Evolutionary conservation across 1,140 invertebrate genomes (phyloP), one percentile per base, ranked within the genome.

Genomic region (Macrotrachela quadricornifera): DNA sequence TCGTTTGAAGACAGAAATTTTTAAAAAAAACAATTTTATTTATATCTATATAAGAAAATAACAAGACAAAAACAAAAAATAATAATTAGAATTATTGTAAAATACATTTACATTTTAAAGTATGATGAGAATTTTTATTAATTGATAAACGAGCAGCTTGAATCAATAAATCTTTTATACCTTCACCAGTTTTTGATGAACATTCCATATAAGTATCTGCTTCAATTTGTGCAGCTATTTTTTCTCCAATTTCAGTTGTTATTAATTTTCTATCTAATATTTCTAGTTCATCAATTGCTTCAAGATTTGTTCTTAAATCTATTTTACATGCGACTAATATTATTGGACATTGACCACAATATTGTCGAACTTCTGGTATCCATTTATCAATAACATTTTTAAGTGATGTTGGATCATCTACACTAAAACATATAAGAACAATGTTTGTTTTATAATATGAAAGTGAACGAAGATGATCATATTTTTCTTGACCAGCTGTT

Each of bases 401-500:
- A 53, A 66, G 62, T 59, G 60, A 63, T 56, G 64, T 63, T 15
- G 63, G 63, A 51, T 59, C 64, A 57, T 64, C 63, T 18, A 67
- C 62, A 51, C 64, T 62, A 57, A 67, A 67, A 52, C 63, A 65
- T 60, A 66, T 64, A 21, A 67, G 58, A 43, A 67, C 61, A 49
- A 67, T 63, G 55, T 96, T 88, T 49, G 90, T 96, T 71, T 95
- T 88, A 13, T 90, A 88, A 71, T 95, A 95, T 45, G 85, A 90
- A 36, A 95, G 72, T 46, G 91, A 88, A 70, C 90, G 78, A 61
- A 96, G 76, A 67, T 90, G 78, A 71, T 95, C 90, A 70, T 96
- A 95, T 69, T 96, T 90, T 72, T 96, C 90, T 73, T 96, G 90
- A 46, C 91, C 90, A 59, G 90, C 90, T 57, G 91, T 96, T 78